phyloP scores from a whole-genome alignment of 2,888 invertebrate genomes.

The Drosophila fulvimacula region DNA sequence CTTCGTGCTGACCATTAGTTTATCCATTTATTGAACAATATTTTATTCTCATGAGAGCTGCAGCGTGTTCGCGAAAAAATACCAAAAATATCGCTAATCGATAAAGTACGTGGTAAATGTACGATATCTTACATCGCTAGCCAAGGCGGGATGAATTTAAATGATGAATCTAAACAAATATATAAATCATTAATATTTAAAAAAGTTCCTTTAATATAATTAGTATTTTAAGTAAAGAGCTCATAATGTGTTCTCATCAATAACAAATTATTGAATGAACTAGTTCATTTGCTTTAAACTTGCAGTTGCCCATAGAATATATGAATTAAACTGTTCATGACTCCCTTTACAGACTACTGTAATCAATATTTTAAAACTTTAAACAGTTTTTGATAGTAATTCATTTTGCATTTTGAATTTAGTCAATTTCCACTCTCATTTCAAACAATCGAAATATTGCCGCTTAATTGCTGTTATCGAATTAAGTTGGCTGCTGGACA shows the following conservation, averaged over 20 bases:
- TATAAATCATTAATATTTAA: too few species aligned
- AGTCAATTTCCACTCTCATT: not conserved
- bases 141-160: not conserved
- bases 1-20: slow-evolving; percentile 48
- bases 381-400: too few species aligned
- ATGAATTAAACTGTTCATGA: not conserved
- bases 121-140: not conserved
- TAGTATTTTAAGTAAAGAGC: too few species aligned
- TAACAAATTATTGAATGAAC: not conserved
- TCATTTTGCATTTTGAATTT: too few species aligned
- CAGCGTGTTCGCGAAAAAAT: slow-evolving; percentile 19
- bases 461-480: slow-evolving; percentile 7
- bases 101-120: not conserved
- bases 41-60: slow-evolving; percentile 40
- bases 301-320: not conserved
- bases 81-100: slow-evolving; percentile 29
- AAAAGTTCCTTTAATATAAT: too few species aligned
- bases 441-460: not conserved
- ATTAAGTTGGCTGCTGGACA: slow-evolving; percentile 11
- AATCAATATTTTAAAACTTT: too few species aligned
- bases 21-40: slow-evolving; percentile 56
- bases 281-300: not conserved
- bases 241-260: too few species aligned
- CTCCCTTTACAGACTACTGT: not conserved
- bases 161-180: not conserved